Evolutionary conservation across 1,140 invertebrate genomes (phyloP), one percentile per base, ranked within the genome.

Genomic region (Nasonia longicornis): DNA sequence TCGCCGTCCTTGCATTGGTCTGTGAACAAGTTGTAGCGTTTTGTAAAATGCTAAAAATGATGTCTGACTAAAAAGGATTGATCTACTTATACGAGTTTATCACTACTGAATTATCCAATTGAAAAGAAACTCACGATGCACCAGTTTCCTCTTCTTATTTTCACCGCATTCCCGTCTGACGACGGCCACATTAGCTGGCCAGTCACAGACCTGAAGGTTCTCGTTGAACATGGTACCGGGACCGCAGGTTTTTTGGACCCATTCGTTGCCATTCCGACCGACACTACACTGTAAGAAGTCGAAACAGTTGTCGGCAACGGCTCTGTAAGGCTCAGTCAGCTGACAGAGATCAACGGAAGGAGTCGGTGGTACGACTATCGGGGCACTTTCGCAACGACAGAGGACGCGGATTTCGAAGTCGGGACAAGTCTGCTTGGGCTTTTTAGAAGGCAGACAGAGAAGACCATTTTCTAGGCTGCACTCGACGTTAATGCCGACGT

Each of bases 371-470:
- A 83, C 22, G 0, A 82, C 83, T 3, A 80, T 67, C 3, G 67
- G 66, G 4, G 83, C 82, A 20, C 87, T 86, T 86, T 91, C 91
- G 86, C 95, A 95, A 82, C 93, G 89, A 86, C 95, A 96, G 38
- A 93, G 90, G 45, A 95, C 93, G 38, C 94, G 91, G 20, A 96
- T 93, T 87, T 96, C 95, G 88, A 95, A 96, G 86, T 96, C 94
- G 42, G 91, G 88, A 86, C 94, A 95, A 20, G 89, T 89, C 48
- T 85, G 83, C 22, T 88, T 85, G 35, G 86, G 83, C 14, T 86
- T 79, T 42, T 91, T 88, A 2, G 86, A 85, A 29, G 91, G 86
- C 8, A n/a, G 7, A 86, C 96, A 97, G 10, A 93, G 87, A 0
- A 97, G 89, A 1, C 96, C 96, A 64, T 91, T 91, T 83, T 95